Evolutionary conservation across 2,113 vertebrate genomes (phyloP), one percentile per base, ranked within the genome.

Genomic region (Octodon degus): DNA sequence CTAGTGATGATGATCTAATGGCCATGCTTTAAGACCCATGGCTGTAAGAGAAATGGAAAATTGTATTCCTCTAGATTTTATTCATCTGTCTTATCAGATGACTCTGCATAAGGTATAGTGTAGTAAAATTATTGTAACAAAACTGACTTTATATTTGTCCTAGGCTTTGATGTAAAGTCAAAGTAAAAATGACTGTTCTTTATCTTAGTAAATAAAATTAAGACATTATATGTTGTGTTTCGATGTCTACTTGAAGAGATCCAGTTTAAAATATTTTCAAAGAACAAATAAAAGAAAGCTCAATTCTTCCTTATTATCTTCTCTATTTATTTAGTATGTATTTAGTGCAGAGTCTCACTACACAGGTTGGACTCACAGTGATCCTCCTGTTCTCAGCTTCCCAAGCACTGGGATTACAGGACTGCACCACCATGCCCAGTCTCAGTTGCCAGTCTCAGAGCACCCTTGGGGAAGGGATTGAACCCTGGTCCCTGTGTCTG

Each of bases 111-210:
- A 4, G 32, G 5, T 0, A 63, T 14, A 77, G 13, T 72, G 3
- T 27, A 82, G 24, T 40, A 25, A 89, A 62, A 82, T 30, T 65
- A 34, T 53, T 25, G 76, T 77, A 65, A 77, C 43, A 89, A 91
- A 70, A 85, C 24, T 72, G 47, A 84, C 24, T 76, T 37, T 40
- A 30, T 13, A 86, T 85, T 93, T 87, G 25, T 43, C 34, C 81
- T 84, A 87, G 37, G 40, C 53, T 84, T 86, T 94, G 76, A 80
- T 84, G 30, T n/a, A 94, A 91, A 50, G 53, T 70, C 58, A 92
- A 91, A 91, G 27, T 68, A 55, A 77, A 89, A 81, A 60, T 7
- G 25, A 91, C 25, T 91, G 47, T 70, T 89, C 25, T 80, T 76
- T 77, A 85, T 70, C 58, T 86, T 86, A 47, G 11, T 30, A 83